These are phyloP conservation scores for Philypnodon macrostomus DNA, from an alignment of 2,797 vertebrate genomes.

Conservation along the genomic window DNA sequence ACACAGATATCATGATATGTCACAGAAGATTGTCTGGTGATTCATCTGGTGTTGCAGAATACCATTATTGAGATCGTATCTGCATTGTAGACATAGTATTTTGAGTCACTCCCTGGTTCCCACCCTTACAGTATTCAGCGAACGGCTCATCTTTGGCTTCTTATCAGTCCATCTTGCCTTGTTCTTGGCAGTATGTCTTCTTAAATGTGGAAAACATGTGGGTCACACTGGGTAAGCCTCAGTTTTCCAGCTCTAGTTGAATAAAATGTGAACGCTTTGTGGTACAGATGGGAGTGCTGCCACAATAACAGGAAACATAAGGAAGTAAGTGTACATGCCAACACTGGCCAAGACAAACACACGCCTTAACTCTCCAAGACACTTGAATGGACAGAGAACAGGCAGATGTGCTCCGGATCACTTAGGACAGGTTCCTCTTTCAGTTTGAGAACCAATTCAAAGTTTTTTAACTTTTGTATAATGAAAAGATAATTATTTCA, in stretches of 20 bases:
- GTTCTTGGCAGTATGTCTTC: constrained; percentile 3
- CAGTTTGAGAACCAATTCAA: constrained; percentile 21
- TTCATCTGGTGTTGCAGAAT: neutral
- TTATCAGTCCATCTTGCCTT: constrained; percentile 12
- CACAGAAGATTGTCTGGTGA: constrained; percentile 1
- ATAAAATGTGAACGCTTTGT: constrained; percentile 33
- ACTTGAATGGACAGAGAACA: constrained; percentile 42
- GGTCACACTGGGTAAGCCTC: constrained; percentile 36
- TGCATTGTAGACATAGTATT: neutral
- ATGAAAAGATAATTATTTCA: no score
- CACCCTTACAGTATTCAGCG: no score
- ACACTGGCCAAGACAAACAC: constrained; percentile 61
- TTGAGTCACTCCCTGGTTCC: constrained; percentile 1
- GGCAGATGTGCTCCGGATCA: constrained; percentile 55
- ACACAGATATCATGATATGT: constrained; percentile 7
- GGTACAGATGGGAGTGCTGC: constrained; percentile 55
- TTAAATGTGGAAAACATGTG: constrained; percentile 41
- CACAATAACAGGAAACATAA: constrained; percentile 67
- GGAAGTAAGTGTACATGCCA: constrained; percentile 49
- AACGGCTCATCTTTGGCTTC: constrained; percentile 10
- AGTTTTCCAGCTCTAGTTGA: constrained; percentile 30
- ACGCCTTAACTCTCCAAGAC: constrained; percentile 39
- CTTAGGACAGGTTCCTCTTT: constrained; percentile 34
- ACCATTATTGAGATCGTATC: constrained; percentile 5
- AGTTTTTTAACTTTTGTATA: no score